Evolutionary conservation across 2,797 vertebrate species (phyloP).

Genomic region (Betta splendens): DNA sequence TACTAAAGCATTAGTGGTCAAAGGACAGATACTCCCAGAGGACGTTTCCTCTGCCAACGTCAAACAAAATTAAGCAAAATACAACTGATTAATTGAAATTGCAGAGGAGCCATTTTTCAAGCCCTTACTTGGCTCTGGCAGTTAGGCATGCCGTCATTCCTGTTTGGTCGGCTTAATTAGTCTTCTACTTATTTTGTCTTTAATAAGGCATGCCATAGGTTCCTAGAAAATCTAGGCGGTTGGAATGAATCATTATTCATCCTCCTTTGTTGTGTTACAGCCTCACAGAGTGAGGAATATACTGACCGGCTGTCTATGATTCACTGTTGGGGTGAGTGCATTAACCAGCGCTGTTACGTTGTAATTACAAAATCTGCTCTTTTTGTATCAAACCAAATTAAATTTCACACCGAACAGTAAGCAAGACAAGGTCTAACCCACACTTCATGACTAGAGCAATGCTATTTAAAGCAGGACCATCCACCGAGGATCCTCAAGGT

Average conservation of each 20-base stretch:
- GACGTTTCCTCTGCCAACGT: conserved; percentile 84
- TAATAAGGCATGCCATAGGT: conserved; percentile 81
- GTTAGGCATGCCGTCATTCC: conserved; percentile 79
- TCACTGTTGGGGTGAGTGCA: conserved; percentile 78
- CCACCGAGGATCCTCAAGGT: conserved; percentile 43
- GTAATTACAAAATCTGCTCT: conserved; percentile 52
- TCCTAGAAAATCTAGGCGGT: conserved; percentile 76
- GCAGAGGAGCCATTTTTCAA: conserved; percentile 85
- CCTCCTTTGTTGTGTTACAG: conserved; percentile 79
- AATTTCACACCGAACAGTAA: conserved; percentile 51
- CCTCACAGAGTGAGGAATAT: conserved; percentile 74
- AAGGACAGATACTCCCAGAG: conserved; percentile 85
- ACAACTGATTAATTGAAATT: conserved; percentile 87
- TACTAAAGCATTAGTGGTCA: conserved; percentile 83
- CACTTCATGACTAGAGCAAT: conserved; percentile 38
- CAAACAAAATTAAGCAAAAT: conserved; percentile 88
- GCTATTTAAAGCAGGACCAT: conserved; percentile 37
- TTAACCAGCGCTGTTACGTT: conserved; percentile 74
- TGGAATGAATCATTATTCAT: conserved; percentile 81
- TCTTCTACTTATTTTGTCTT: conserved; percentile 83
- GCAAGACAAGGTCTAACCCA: conserved; percentile 44
- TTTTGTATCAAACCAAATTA: conserved; percentile 56
- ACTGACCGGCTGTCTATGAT: conserved; percentile 75
- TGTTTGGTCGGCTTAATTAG: conserved; percentile 85
- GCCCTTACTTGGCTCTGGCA: conserved; percentile 78